These are phyloP conservation scores for Amphimallon solstitiale DNA, from an alignment of 2,888 invertebrate species.

Conservation along the genomic window DNA sequence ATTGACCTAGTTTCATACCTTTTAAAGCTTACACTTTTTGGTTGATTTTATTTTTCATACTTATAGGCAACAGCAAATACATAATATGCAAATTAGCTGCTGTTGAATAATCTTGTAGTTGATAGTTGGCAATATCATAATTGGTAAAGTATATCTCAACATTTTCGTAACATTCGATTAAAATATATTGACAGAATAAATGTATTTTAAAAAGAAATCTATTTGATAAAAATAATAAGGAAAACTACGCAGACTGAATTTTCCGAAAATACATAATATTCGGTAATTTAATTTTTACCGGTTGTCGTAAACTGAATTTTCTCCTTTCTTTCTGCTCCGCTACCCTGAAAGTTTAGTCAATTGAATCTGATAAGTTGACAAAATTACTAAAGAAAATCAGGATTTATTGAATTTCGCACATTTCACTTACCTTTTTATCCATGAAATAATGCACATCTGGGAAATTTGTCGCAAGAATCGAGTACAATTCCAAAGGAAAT, in stretches of 20 bases:
- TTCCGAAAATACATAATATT: constrained; percentile 31
- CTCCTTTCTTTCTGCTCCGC: constrained; percentile 8
- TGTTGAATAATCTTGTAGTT: too few species aligned
- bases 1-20: too few species aligned
- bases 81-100: too few species aligned
- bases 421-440: constrained; percentile 25
- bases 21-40: too few species aligned
- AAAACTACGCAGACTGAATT: constrained; percentile 15
- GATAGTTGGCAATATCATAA: too few species aligned
- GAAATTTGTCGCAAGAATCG: constrained; percentile 19
- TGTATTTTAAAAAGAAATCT: too few species aligned
- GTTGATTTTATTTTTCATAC: too few species aligned
- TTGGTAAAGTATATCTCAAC: too few species aligned
- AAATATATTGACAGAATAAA: too few species aligned
- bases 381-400: constrained; percentile 35
- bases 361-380: constrained; percentile 30
- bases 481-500: constrained; percentile 7
- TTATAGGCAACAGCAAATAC: too few species aligned
- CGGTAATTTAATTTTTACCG: constrained; percentile 15
- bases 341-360: constrained; percentile 18
- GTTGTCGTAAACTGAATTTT: constrained; percentile 13
- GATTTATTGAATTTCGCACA: constrained; percentile 35
- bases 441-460: constrained; percentile 32
- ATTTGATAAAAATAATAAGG: neutral
- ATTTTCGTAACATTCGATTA: too few species aligned